phyloP scores from a whole-genome alignment of 1,140 invertebrate species.

The Hirudo medicinalis region DNA sequence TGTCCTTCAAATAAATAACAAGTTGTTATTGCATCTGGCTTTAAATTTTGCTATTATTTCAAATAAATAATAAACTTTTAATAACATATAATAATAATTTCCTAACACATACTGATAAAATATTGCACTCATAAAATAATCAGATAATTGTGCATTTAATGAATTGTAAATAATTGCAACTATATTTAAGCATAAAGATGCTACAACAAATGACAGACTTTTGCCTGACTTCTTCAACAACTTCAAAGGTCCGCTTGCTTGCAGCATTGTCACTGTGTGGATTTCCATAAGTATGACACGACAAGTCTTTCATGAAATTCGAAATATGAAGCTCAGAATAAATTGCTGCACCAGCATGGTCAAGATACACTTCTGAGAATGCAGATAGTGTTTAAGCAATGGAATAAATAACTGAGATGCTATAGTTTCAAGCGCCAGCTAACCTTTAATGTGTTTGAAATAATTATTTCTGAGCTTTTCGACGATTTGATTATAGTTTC shows the following conservation, averaged over 20 bases:
- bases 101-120: not conserved
- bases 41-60: slow-evolving; percentile 16
- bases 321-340: slow-evolving; percentile 63
- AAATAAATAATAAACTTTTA: slow-evolving; percentile 5
- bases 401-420: slow-evolving; percentile 23
- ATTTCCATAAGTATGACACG: slow-evolving; percentile 64
- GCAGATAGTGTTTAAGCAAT: no score
- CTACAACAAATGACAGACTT: slow-evolving; percentile 45
- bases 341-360: slow-evolving; percentile 74
- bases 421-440: not conserved
- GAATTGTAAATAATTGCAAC: not conserved
- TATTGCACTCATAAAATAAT: no score
- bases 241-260: slow-evolving; percentile 61
- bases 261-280: slow-evolving; percentile 61
- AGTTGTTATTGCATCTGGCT: slow-evolving; percentile 9
- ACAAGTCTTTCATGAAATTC: slow-evolving; percentile 51
- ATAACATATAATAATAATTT: not conserved
- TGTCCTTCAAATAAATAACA: slow-evolving; percentile 48
- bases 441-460: not conserved
- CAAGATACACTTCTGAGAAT: slow-evolving; percentile 52
- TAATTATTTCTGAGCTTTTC: no score
- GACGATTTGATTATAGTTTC: no score
- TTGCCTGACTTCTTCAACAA: slow-evolving; percentile 63
- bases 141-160: no score
- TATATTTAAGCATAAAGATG: not conserved